Conservation (phyloP, 1,140 invertebrate species). For the Anthonomus grandis region DNA sequence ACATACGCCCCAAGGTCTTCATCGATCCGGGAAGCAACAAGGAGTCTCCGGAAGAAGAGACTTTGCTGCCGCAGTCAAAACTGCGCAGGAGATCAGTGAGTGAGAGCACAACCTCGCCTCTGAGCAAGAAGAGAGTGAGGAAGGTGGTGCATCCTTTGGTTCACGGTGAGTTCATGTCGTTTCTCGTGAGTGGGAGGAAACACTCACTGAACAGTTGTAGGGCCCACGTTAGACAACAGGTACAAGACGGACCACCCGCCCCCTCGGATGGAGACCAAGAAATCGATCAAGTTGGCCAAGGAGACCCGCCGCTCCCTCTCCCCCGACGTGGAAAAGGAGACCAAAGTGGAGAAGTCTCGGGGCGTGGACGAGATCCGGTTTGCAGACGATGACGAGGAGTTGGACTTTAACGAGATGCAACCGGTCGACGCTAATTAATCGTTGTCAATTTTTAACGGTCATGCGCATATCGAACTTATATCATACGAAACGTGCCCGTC, state of each 20-base stretch:
- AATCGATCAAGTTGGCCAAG: constrained; percentile 40
- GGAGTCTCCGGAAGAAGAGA: constrained; percentile 45
- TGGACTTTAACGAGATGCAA: constrained; percentile 30
- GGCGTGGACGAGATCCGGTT: constrained; percentile 53
- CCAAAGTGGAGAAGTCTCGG: constrained; percentile 50
- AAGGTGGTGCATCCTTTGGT: constrained; percentile 26
- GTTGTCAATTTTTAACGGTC: no score
- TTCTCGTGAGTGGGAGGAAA: not conserved
- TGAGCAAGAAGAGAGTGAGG: constrained; percentile 25
- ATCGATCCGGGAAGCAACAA: constrained; percentile 44
- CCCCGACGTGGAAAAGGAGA: constrained; percentile 50
- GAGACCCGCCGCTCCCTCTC: constrained; percentile 21
- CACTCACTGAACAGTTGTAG: not conserved
- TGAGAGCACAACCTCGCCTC: constrained; percentile 21
- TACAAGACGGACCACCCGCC: constrained; percentile 21
- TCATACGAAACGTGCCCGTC: no score
- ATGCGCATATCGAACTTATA: no score
- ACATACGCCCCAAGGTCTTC: constrained; percentile 36
- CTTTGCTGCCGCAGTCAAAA: constrained; percentile 34
- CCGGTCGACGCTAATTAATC: constrained; percentile 38
- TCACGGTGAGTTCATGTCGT: constrained; percentile 9
- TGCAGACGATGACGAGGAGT: constrained; percentile 51
- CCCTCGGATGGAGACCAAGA: constrained; percentile 29
- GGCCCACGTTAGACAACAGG: constrained; percentile 24
- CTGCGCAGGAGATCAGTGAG: constrained; percentile 16